Evolutionary conservation across 2,113 vertebrate species (phyloP), one percentile per base, ranked within the genome.

Genomic region (Hemiprocne comata): DNA sequence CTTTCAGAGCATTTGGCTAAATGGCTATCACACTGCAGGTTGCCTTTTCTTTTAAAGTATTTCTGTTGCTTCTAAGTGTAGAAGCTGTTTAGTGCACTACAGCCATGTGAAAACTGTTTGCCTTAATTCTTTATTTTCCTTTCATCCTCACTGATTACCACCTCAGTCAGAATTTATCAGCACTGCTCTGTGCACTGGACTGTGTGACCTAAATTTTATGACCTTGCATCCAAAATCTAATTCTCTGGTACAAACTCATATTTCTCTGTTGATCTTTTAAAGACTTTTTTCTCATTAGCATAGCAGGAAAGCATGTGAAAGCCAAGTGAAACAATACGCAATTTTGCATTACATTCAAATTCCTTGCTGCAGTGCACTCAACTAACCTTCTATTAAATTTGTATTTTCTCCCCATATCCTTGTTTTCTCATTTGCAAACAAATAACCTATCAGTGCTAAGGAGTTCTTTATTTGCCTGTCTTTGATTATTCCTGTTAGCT

Each of bases 251-350:
- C 71, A 96, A 94, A 96, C 58, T 93, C 93, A 86, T 89, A 95
- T 96, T 94, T 96, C 92, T 91, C 60, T 93, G 88, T 90, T 96
- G 93, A 82, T 93, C 71, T 93, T 94, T 94, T 94, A 83, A 97
- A 96, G 93, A 62, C 75, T 76, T 94, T 97, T 95, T 91, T 54
- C 73, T 97, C 95, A 95, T 97, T 97, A 96, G 75, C 95, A 94
- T 94, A 78, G 85, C 92, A 95, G 89, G 79, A 95, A 96, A 92
- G 85, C 83, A 85, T 61, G 89, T 71, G 79, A 82, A 94, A 97
- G 66, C 92, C 93, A 96, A 97, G 90, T 29, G 66, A 96, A 94
- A 94, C 85, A 94, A 92, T 90, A 94, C 85, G 71, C 76, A 94
- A 75, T 96, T 97, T 94, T 96, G 73, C 84, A 94, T 95, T 94